A percentile compares a stretch with the other conserved stretches of the same genome.
Conservation (phyloP, 2,113 vertebrate genomes). For the Pithys albifrons region DNA sequence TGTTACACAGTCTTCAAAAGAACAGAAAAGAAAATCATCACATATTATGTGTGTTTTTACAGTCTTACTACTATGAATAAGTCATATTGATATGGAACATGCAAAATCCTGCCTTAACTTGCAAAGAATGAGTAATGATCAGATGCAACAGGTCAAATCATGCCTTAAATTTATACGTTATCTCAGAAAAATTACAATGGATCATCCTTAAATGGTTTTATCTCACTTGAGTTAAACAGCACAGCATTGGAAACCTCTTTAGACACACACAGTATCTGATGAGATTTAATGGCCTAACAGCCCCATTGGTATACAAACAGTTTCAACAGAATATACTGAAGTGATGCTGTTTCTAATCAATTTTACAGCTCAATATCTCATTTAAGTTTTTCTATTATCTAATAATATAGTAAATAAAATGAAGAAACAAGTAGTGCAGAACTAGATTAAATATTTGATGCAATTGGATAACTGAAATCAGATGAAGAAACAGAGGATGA, state of each 20-base stretch:
- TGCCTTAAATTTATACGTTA: not conserved
- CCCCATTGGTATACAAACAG: fast-evolving
- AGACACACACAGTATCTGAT: not conserved
- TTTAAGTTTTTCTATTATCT: not conserved
- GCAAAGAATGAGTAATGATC: not conserved
- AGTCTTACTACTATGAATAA: not conserved
- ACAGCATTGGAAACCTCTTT: not conserved
- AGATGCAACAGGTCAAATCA: not conserved
- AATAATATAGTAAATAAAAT: not conserved
- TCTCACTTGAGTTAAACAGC: not conserved
- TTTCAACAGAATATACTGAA: not conserved
- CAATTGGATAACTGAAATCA: not conserved
- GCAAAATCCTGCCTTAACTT: not conserved
- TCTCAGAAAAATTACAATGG: not conserved
- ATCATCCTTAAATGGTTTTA: not conserved
- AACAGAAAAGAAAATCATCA: slow-evolving; percentile 63
- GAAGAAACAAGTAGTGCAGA: not conserved
- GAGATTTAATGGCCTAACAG: not conserved
- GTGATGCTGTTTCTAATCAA: not conserved
- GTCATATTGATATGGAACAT: not conserved
- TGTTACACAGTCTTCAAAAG: slow-evolving; percentile 90
- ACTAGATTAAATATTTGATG: not conserved
- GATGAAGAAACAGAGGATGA: not conserved
- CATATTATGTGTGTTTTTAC: not conserved
- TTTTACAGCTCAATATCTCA: not conserved